A percentile compares a stretch with the other conserved stretches of the same genome.
Evolutionary conservation across 2,888 invertebrate species (phyloP).

Genomic region (Desoria tigrina): DNA sequence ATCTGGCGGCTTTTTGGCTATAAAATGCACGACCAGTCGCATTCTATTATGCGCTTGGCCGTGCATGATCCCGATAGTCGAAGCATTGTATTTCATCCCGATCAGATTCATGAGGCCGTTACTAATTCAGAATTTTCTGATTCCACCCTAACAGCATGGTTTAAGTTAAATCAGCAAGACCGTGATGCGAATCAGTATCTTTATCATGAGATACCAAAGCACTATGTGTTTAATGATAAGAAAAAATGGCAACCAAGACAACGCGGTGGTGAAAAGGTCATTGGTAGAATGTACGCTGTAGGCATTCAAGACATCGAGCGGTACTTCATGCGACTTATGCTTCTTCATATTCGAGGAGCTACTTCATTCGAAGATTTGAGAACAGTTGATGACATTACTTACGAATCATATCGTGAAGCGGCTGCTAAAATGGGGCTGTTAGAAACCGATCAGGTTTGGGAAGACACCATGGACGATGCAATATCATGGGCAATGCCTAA

Average conservation of each 20-base stretch:
- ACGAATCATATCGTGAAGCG: conserved; percentile 51
- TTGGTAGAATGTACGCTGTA: conserved; percentile 53
- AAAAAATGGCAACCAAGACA: not conserved
- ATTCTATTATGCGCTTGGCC: conserved; percentile 55
- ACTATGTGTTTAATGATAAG: not conserved
- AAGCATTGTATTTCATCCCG: conserved; percentile 41
- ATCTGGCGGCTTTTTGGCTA: conserved; percentile 54
- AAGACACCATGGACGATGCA: conserved; percentile 50
- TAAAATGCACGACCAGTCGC: conserved; percentile 54
- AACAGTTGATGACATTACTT: conserved; percentile 41
- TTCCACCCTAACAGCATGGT: conserved; percentile 52
- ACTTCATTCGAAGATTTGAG: conserved; percentile 40
- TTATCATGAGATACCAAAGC: conserved; percentile 48
- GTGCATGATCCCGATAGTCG: conserved; percentile 55
- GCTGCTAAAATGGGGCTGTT: conserved; percentile 37
- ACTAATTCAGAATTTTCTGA: conserved; percentile 21
- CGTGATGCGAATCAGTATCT: conserved; percentile 30
- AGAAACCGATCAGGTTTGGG: conserved; percentile 53
- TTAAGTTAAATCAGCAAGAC: conserved; percentile 47
- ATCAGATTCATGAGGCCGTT: conserved; percentile 38
- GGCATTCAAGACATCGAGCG: conserved; percentile 48
- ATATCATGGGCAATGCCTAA: conserved; percentile 48
- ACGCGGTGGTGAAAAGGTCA: conserved; percentile 22
- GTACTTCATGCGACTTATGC: conserved; percentile 45
- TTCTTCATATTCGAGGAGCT: conserved; percentile 42